Conservation (phyloP, 2,113 vertebrate genomes). For the Gasterosteus aculeatus region DNA sequence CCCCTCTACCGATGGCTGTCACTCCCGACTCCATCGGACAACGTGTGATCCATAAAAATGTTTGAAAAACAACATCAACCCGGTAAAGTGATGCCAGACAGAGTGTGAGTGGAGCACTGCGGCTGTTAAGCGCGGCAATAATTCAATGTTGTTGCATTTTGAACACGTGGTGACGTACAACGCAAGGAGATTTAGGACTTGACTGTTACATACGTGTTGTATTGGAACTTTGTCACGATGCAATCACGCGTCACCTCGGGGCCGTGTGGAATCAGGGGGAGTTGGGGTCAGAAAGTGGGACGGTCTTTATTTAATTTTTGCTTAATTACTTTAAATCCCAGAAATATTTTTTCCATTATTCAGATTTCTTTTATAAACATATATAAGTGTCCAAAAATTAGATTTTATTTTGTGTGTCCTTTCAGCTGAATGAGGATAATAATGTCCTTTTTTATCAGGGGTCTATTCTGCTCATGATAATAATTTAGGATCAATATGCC, state of each 20-base stretch:
- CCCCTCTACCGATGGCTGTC: constrained; percentile 58
- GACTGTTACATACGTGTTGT: neutral
- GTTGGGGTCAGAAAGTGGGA: neutral
- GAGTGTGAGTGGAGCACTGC: constrained; percentile 23
- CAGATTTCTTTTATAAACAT: neutral
- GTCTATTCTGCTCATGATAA: neutral
- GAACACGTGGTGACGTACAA: constrained; percentile 30
- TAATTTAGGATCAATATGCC: neutral
- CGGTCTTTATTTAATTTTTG: neutral
- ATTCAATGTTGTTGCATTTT: constrained; percentile 24
- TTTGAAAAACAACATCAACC: constrained; percentile 59
- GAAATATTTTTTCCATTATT: neutral
- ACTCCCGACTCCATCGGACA: constrained; percentile 67
- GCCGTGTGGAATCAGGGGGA: neutral
- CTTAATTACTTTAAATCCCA: neutral
- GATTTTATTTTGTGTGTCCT: neutral
- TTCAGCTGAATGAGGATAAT: neutral
- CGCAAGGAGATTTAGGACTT: neutral
- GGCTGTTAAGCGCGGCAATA: constrained; percentile 36
- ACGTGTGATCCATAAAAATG: constrained; percentile 63
- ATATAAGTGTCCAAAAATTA: neutral
- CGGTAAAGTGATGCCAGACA: constrained; percentile 67
- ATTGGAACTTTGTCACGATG: constrained; percentile 17
- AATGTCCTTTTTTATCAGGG: neutral
- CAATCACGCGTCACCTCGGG: neutral